Base-by-base conservation (phyloP, 2,797 vertebrate species). In the Macropus fuliginosus region DNA sequence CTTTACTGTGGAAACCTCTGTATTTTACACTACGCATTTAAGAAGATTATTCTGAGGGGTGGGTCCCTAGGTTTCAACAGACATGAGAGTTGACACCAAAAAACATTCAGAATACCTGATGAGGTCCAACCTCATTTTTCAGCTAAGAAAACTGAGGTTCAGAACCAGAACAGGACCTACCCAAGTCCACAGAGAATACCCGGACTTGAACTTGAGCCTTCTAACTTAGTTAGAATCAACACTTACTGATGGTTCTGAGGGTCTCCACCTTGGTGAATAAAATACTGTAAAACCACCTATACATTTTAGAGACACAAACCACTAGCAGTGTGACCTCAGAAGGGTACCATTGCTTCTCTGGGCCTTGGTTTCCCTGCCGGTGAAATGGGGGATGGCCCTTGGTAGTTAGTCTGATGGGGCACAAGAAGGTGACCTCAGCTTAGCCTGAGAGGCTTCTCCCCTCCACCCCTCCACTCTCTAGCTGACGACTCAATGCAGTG, bases 261-360 rank as follows among this genome's bases (percentile, higher is more conserved):
- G 6, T 92, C 93, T 31, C 94, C 56, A 95, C 89, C 90, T 74
- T 87, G 59, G 94, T 94, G 96, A 95, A 95, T 0, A 97, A 94
- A 98, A 94, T 55, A 96, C 95, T 46, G 92, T 95, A 97, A 97
- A 74, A 87, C 92, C 96, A 52, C n/a, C 94, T 62, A 66, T 5
- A 27, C n/a, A 24, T 9, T 40, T 21, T 1, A 46, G n/a, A 46
- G 74, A 87, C 40, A 87, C 74, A 27, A 46, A 87, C 21, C 40
- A 27, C 21, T 4, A 46, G 21, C 10, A 24, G 40, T 50, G 40
- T 24, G 74, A 27, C 24, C 21, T 12, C 27, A 40, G 40, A 50
- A 27, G 21, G 74, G 74, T 46, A 24, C 18, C 40, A 46, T 24
- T 21, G 5, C 40, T 81, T 11, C 18, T 81, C 74, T 10, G 21